phyloP scores from a whole-genome alignment of 2,888 invertebrate species.

The Zygothrica quintamaculata region DNA sequence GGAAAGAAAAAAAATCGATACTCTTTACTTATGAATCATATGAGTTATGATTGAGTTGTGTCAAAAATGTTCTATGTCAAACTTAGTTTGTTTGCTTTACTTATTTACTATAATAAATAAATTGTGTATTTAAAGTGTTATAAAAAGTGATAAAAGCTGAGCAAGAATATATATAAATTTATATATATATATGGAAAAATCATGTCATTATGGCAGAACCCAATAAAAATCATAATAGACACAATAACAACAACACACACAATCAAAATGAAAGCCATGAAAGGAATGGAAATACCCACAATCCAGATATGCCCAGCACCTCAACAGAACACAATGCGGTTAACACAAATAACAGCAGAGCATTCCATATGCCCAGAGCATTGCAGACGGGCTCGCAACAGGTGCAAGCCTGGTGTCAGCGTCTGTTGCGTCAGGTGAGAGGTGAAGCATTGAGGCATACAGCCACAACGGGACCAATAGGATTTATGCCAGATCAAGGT shows the following conservation, averaged over 20 bases:
- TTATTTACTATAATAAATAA: no score
- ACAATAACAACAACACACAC: slow-evolving; percentile 30
- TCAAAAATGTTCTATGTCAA: no score
- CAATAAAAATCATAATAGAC: slow-evolving; percentile 37
- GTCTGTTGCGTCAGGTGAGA: slow-evolving; percentile 45
- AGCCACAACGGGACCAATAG: slow-evolving; percentile 59
- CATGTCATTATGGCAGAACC: slow-evolving; percentile 67
- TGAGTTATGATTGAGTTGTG: no score
- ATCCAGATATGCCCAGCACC: background rate
- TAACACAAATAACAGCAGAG: background rate
- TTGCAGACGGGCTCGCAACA: slow-evolving; percentile 22
- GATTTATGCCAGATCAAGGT: slow-evolving; percentile 22
- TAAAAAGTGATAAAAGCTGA: no score
- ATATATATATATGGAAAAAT: slow-evolving; percentile 6
- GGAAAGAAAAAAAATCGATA: no score
- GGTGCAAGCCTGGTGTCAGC: slow-evolving; percentile 49
- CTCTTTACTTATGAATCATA: no score
- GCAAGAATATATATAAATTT: background rate
- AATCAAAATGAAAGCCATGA: no score
- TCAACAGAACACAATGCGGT: background rate
- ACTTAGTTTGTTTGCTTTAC: no score
- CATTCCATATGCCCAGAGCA: slow-evolving; percentile 3
- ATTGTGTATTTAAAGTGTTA: no score
- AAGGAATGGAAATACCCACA: slow-evolving; percentile 1
- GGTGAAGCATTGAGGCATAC: slow-evolving; percentile 58